A percentile compares a stretch with the other conserved stretches of the same genome.
Evolutionary conservation across 2,888 invertebrate species (phyloP).

Genomic region (Leptopterna dolabrata): DNA sequence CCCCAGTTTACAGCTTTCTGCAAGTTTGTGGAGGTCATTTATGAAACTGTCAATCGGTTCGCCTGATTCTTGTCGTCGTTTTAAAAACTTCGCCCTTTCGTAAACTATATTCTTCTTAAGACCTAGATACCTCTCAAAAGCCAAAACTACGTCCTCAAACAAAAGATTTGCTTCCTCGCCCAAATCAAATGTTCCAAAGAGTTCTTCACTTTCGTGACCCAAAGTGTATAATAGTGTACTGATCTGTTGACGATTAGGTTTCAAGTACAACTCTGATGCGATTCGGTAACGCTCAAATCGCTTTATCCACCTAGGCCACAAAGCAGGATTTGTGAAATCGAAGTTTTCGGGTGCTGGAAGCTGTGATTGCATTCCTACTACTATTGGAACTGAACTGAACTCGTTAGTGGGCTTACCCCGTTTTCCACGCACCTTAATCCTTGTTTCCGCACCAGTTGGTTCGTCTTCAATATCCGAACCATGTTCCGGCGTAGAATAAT

Average conservation of each 20-base stretch:
- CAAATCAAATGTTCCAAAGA: not conserved
- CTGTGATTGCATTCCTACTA: no score
- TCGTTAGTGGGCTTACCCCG: no score
- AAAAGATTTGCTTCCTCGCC: not conserved
- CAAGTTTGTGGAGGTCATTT: not conserved
- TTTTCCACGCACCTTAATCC: no score
- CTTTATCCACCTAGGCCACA: not conserved
- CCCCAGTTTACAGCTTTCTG: not conserved
- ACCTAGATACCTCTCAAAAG: not conserved
- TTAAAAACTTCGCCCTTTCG: conserved; percentile 13
- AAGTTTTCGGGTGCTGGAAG: no score
- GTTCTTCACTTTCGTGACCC: not conserved
- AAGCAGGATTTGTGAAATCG: no score
- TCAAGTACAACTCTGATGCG: not conserved
- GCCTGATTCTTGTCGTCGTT: not conserved
- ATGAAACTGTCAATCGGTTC: conserved; percentile 3
- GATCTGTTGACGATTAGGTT: not conserved
- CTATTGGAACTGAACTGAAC: no score
- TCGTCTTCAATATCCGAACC: no score
- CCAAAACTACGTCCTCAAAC: not conserved
- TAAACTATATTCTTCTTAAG: conserved; percentile 5
- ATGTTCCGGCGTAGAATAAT: no score
- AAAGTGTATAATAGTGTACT: not conserved
- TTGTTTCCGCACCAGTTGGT: no score
- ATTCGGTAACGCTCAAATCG: not conserved